A percentile compares a stretch with the other conserved stretches of the same genome.
phyloP scores from a whole-genome alignment of 2,888 invertebrate species.

The Ormyrus nitidulus region DNA sequence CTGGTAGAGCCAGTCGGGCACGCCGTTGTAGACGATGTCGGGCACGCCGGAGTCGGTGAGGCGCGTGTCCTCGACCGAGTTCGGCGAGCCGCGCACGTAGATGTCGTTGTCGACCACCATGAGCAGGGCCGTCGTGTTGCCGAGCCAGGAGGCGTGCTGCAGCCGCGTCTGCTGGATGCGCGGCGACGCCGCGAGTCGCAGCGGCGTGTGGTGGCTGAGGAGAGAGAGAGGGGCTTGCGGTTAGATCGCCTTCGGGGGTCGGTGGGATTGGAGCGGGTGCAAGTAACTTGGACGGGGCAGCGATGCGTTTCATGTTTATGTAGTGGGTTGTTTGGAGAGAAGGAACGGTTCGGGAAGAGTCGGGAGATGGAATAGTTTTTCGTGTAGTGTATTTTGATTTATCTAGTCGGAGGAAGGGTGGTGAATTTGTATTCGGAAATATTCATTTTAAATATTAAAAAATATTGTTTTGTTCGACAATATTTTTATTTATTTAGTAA shows the following conservation, averaged over 20 bases:
- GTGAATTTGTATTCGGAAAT: too few relatives aligned
- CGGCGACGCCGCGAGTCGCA: conserved; percentile 86
- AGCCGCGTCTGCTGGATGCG: conserved; percentile 84
- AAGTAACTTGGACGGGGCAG: too few relatives aligned
- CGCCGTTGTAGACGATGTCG: conserved; percentile 92
- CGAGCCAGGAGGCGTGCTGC: conserved; percentile 91
- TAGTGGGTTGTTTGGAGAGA: too few relatives aligned
- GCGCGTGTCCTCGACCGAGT: conserved; percentile 80
- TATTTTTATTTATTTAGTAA: too few relatives aligned
- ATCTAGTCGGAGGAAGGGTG: too few relatives aligned
- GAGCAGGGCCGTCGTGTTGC: conserved; percentile 85
- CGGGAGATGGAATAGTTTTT: too few relatives aligned
- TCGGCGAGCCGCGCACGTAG: conserved; percentile 86
- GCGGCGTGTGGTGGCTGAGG: conserved; percentile 88
- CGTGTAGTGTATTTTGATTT: too few relatives aligned
- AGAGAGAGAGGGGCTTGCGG: not conserved
- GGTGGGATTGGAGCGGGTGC: too few relatives aligned
- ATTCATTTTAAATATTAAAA: too few relatives aligned
- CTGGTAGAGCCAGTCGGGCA: conserved; percentile 98
- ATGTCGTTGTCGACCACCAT: conserved; percentile 93
- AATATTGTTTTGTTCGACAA: too few relatives aligned
- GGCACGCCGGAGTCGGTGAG: conserved; percentile 87
- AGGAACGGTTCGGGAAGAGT: too few relatives aligned
- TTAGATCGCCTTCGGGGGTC: not conserved
- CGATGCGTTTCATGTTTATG: too few relatives aligned